Conservation (phyloP, 2,888 invertebrate genomes). For the Eupithecia subfuscata region DNA sequence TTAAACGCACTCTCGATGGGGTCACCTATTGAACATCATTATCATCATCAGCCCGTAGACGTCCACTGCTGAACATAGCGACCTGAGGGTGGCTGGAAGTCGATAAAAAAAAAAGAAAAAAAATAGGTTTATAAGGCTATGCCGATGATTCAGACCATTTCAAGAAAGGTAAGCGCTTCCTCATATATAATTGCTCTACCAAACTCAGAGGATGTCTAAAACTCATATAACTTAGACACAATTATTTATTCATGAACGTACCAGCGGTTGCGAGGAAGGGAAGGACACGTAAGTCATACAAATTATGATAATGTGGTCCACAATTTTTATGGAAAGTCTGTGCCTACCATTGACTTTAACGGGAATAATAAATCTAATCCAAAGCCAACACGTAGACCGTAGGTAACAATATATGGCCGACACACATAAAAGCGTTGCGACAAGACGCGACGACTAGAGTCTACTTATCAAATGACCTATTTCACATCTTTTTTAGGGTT, state of each 20-base stretch:
- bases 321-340: background rate
- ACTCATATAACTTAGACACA: background rate
- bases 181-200: background rate
- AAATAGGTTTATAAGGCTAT: too few species aligned
- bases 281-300: background rate
- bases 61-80: too few species aligned
- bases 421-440: background rate
- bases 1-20: too few species aligned
- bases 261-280: background rate
- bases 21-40: too few species aligned
- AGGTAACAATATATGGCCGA: background rate
- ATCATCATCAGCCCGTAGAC: too few species aligned
- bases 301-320: background rate
- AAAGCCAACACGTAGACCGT: constrained; percentile 1
- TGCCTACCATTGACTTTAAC: background rate
- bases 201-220: too few species aligned
- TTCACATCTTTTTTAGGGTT: too few species aligned
- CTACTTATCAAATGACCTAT: background rate
- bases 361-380: background rate
- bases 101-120: too few species aligned
- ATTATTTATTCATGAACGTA: background rate
- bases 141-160: too few species aligned
- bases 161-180: background rate
- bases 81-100: too few species aligned
- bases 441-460: background rate